Evolutionary conservation across 37 sponge, comb jelly and placozoan genomes (phyloP).

Genomic region (Beroe forskalii): DNA sequence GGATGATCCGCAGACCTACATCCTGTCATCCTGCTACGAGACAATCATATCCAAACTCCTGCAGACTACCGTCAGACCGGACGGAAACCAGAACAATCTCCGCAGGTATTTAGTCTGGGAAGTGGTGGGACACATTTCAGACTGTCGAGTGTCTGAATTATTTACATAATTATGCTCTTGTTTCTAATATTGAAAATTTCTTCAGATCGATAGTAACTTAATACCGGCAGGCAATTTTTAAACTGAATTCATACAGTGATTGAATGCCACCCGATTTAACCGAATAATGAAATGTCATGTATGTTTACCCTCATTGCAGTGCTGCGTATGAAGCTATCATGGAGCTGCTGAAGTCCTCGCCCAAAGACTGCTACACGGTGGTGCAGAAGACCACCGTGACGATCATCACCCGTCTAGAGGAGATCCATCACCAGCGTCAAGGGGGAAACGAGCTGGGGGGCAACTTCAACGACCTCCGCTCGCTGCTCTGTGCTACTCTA

Average conservation of each 20-base stretch:
- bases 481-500: conserved; percentile 91
- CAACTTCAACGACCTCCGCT: conserved; percentile 82
- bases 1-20: conserved; percentile 77
- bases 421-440: conserved; percentile 70
- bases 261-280: too few species aligned
- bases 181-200: too few species aligned
- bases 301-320: background rate
- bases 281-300: too few species aligned
- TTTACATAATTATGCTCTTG: too few species aligned
- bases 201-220: too few species aligned
- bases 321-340: conserved; percentile 96
- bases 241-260: too few species aligned
- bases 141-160: too few species aligned
- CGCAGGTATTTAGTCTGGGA: conserved; percentile 47
- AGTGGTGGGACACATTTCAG: too few species aligned
- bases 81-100: conserved; percentile 40
- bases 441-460: conserved; percentile 68
- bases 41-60: conserved; percentile 76
- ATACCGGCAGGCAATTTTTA: too few species aligned
- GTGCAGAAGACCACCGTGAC: conserved; percentile 79
- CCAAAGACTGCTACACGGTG: conserved; percentile 86
- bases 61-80: conserved; percentile 75
- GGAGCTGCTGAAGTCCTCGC: conserved; percentile 91
- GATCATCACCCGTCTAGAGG: conserved; percentile 76
- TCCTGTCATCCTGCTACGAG: conserved; percentile 76